Percentiles rank a stretch among this genome's conserved stretches.
Conservation (phyloP, 2,113 vertebrate species). For the Channa argus region DNA sequence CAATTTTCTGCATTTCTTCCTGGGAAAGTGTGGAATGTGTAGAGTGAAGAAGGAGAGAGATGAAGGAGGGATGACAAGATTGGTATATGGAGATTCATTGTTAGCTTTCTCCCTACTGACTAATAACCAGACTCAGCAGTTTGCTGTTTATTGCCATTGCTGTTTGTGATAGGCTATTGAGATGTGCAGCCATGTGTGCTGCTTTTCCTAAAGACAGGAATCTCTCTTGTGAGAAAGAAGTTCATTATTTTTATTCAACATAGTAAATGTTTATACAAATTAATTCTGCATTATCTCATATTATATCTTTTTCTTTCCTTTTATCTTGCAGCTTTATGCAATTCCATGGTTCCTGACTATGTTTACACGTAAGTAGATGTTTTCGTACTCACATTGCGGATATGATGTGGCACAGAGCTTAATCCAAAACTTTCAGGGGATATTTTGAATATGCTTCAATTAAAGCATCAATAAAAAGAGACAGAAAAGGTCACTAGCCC, state of each 20-base stretch:
- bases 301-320: constrained; percentile 25
- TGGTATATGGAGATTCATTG: constrained; percentile 54
- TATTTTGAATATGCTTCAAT: constrained; percentile 36
- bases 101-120: constrained; percentile 42
- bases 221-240: neutral
- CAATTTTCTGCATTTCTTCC: constrained; percentile 39
- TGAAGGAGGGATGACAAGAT: constrained; percentile 31
- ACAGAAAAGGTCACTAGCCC: constrained; percentile 59
- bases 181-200: constrained; percentile 29
- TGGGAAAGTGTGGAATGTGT: constrained; percentile 8
- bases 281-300: constrained; percentile 14
- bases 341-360: constrained; percentile 99
- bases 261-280: constrained; percentile 14
- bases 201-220: constrained; percentile 8
- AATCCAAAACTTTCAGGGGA: constrained; percentile 23
- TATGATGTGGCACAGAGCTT: constrained; percentile 1
- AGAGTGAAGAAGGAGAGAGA: constrained; percentile 8
- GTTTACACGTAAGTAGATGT: constrained; percentile 95
- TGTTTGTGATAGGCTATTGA: constrained; percentile 25
- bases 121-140: constrained; percentile 58
- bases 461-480: constrained; percentile 47
- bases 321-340: constrained; percentile 89
- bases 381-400: constrained; percentile 14
- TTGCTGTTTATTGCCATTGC: constrained; percentile 49
- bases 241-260: constrained; percentile 26